These are phyloP conservation scores for Berghia stephanieae DNA, from an alignment of 1,140 invertebrate genomes.

Conservation along the genomic window DNA sequence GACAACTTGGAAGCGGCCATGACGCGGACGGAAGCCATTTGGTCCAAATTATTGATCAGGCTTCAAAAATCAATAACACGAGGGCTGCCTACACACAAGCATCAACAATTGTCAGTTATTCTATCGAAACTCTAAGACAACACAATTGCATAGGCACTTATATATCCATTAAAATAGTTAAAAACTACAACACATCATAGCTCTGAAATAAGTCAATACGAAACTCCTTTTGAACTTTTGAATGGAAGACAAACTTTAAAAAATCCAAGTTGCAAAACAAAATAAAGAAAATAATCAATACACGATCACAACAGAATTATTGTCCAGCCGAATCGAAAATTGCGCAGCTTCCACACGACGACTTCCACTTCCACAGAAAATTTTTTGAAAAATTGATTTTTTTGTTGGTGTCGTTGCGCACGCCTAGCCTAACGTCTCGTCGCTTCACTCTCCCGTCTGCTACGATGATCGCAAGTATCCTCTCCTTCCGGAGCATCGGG, in stretches of 20 bases:
- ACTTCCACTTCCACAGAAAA: not conserved
- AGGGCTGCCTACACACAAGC: not conserved
- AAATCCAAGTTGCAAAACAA: too few relatives aligned
- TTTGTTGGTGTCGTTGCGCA: not conserved
- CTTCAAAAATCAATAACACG: not conserved
- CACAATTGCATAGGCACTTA: not conserved
- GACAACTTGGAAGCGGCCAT: not conserved
- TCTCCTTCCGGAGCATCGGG: slow-evolving; percentile 15
- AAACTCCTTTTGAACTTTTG: too few relatives aligned
- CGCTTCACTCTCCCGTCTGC: not conserved
- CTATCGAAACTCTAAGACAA: not conserved
- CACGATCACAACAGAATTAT: too few relatives aligned
- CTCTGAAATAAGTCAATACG: too few relatives aligned
- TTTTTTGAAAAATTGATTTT: not conserved
- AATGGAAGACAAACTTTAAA: too few relatives aligned
- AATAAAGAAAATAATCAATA: too few relatives aligned
- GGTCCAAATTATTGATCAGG: too few relatives aligned
- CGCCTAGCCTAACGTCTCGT: not conserved
- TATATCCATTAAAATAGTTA: not conserved
- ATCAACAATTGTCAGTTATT: not conserved
- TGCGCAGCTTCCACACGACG: too few relatives aligned
- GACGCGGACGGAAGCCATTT: not conserved
- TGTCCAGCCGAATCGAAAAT: too few relatives aligned
- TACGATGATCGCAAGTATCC: not conserved
- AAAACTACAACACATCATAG: not conserved